Base-by-base conservation (phyloP, 1,140 invertebrate genomes). In the Drosophila lowei region DNA sequence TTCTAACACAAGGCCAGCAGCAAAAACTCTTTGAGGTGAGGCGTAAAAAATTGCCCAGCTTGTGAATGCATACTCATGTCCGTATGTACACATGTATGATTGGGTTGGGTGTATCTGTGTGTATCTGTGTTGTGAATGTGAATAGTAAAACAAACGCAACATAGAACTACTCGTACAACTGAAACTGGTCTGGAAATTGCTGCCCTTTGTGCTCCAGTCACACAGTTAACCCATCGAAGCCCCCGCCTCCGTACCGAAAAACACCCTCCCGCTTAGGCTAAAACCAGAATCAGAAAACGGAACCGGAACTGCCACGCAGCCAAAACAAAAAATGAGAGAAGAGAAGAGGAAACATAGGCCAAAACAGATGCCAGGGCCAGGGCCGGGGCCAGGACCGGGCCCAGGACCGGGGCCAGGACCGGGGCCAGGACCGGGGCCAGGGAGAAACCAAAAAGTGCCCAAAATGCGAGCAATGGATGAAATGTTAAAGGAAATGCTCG, bases 401-500 rank as follows among this genome's bases (percentile, higher is more conserved):
- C n/a, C n/a, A n/a, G n/a, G n/a, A n/a, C 34, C 34, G 13, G 34
- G 30, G 3, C 9, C 9, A 9, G 28, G 28, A 7, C 2, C 28
- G 8, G 7, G 28, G 18, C 11, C 7, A 30, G n/a, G n/a, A n/a
- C n/a, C n/a, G n/a, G n/a, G 16, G 49, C 34, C 43, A 48, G 41
- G 38, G 55, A 16, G 16, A 54, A 50, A 28, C 52, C 49, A 38
- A 75, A 64, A 75, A 57, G 47, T 54, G 53, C 49, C 57, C 60
- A 67, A 72, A 66, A 49, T 59, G 48, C 48, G 42, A 28, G 48
- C 49, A 56, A 58, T 75, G 52, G 47, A 13, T 58, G 79, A 78
- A 83, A 83, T 81, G 75, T 59, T 74, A 80, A 80, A 60, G 52
- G 81, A 86, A 84, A 77, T 65, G 72, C 77, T 64, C 63, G 7